Conservation (phyloP, 2,888 invertebrate genomes). For the Chloromyia formosa region DNA sequence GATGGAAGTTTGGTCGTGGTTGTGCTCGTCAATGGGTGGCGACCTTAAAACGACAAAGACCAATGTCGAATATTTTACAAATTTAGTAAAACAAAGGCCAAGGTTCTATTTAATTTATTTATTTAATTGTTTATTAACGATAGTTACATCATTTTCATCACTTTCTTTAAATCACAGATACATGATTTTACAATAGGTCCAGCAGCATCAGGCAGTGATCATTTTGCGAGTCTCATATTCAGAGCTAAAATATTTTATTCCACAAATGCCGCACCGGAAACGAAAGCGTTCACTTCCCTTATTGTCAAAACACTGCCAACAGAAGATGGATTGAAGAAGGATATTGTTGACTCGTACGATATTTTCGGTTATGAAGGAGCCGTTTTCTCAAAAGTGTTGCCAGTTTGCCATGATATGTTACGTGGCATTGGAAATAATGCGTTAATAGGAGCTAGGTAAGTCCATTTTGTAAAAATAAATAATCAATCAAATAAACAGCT, state of each 20-base stretch:
- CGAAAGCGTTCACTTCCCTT: background rate
- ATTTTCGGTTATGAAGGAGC: conserved; percentile 13
- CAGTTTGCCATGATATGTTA: conserved; percentile 20
- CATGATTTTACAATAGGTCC: background rate
- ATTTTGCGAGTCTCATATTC: conserved; percentile 31
- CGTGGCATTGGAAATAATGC: background rate
- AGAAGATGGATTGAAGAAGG: conserved; percentile 30
- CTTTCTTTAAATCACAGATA: conserved; percentile 4
- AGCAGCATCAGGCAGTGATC: conserved; percentile 9
- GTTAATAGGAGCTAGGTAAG: conserved; percentile 22
- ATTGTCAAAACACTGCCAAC: conserved; percentile 25
- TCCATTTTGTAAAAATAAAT: background rate
- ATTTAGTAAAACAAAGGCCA: too few relatives aligned
- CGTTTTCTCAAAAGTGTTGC: conserved; percentile 16
- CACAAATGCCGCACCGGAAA: background rate
- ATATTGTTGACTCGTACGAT: conserved; percentile 13
- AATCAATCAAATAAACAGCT: background rate
- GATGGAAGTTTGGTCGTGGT: too few relatives aligned
- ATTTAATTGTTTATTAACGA: too few relatives aligned
- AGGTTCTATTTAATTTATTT: too few relatives aligned
- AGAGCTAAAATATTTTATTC: background rate
- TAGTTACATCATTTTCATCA: too few relatives aligned
- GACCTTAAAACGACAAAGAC: too few relatives aligned
- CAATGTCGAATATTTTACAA: too few relatives aligned
- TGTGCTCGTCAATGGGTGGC: too few relatives aligned